Conservation (phyloP, 2,888 invertebrate species). For the Hypselothyrea guttata region DNA sequence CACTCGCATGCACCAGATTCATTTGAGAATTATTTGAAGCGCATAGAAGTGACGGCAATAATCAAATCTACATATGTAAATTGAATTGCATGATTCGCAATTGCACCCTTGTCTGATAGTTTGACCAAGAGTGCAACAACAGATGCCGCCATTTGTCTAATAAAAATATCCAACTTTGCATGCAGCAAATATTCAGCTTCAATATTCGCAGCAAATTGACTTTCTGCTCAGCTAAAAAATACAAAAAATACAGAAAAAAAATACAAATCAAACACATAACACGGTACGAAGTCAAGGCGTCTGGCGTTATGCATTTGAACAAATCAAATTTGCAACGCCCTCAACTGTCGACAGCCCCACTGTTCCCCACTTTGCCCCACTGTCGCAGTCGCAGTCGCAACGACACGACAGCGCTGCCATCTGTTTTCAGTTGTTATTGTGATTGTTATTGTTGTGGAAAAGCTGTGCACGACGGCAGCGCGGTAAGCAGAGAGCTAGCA, state of each 20-base stretch:
- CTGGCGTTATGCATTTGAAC: slow-evolving; percentile 37
- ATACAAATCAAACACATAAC: background rate
- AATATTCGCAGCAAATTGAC: slow-evolving; percentile 43
- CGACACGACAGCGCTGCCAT: slow-evolving; percentile 60
- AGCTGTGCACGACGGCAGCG: slow-evolving; percentile 19
- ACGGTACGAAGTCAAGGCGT: slow-evolving; percentile 17
- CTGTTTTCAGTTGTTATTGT: slow-evolving; percentile 52
- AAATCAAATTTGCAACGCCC: slow-evolving; percentile 58
- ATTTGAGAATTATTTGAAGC: slow-evolving; percentile 21
- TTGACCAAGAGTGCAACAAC: slow-evolving; percentile 19
- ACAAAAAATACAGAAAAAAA: no score
- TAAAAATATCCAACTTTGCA: slow-evolving; percentile 26
- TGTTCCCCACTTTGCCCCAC: slow-evolving; percentile 17
- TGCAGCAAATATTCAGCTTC: slow-evolving; percentile 9
- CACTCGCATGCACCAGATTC: slow-evolving; percentile 8
- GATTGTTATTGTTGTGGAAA: slow-evolving; percentile 20
- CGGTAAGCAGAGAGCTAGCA: background rate
- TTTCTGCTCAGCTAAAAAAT: slow-evolving; percentile 35
- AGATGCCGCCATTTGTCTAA: slow-evolving; percentile 14
- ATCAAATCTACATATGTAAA: slow-evolving; percentile 54
- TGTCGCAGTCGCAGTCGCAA: slow-evolving; percentile 27
- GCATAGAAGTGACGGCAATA: slow-evolving; percentile 38
- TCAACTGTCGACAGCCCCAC: background rate
- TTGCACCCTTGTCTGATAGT: slow-evolving; percentile 21
- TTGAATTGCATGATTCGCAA: no score